Conservation (phyloP, 2,888 invertebrate genomes). For the Agrilus cyanescens region DNA sequence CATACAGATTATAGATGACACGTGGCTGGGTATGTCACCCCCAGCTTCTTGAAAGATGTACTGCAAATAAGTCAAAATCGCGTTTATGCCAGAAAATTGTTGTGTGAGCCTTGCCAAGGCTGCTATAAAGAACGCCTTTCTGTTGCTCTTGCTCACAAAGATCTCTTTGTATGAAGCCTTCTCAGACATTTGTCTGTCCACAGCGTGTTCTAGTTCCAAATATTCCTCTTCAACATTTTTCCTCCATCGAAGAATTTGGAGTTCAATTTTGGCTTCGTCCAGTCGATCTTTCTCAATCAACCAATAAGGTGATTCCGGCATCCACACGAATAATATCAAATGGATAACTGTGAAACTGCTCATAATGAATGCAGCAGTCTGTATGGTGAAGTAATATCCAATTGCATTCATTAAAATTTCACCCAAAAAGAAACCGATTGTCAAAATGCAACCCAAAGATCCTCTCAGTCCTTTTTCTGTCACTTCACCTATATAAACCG, state of each 20-base stretch:
- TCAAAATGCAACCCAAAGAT: conserved; percentile 23
- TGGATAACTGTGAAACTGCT: conserved; percentile 14
- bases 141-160: conserved; percentile 20
- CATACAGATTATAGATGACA: too few relatives aligned
- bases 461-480: conserved; percentile 23
- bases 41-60: conserved; percentile 27
- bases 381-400: conserved; percentile 18
- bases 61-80: conserved; percentile 22
- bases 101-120: conserved; percentile 20
- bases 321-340: conserved; percentile 16
- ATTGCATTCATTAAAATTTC: conserved; percentile 20
- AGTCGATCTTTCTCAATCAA: conserved; percentile 20
- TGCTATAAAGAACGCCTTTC: conserved; percentile 20
- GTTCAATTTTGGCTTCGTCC: conserved; percentile 18
- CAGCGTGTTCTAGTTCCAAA: conserved; percentile 16
- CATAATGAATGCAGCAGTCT: conserved; percentile 12
- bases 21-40: conserved; percentile 17
- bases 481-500: conserved; percentile 23
- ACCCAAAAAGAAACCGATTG: conserved; percentile 13
- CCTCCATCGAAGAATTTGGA: conserved; percentile 19
- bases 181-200: conserved; percentile 24
- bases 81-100: conserved; percentile 23
- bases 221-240: conserved; percentile 22
- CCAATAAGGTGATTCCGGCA: conserved; percentile 28
- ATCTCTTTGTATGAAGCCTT: conserved; percentile 21